Evolutionary conservation across 35 echinoderm and acorn worm species (phyloP).

Genomic region (Anneissia japonica): DNA sequence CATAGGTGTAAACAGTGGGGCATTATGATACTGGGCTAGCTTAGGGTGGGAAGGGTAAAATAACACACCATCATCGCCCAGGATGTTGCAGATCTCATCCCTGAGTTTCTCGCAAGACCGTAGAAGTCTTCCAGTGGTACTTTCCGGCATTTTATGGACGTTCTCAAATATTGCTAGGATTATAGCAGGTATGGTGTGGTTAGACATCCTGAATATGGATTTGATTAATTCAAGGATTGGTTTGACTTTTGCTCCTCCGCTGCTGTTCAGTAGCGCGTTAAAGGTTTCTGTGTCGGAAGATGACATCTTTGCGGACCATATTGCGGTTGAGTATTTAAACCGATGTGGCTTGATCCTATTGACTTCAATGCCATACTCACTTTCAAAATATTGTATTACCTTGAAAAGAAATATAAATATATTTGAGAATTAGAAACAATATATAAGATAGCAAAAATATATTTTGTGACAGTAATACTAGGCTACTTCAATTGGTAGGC

Average conservation of each 20-base stretch:
- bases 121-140: conserved; percentile 29
- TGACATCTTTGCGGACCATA: conserved; percentile 83
- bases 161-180: conserved; percentile 61
- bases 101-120: conserved; percentile 48
- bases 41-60: conserved; percentile 93
- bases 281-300: conserved; percentile 55
- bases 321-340: conserved; percentile 56
- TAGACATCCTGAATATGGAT: conserved; percentile 51
- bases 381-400: conserved; percentile 73
- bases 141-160: conserved; percentile 55
- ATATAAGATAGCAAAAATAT: no score
- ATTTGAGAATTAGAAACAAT: no score
- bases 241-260: conserved; percentile 48
- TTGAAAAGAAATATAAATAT: no score
- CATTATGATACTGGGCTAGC: conserved; percentile 87
- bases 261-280: conserved; percentile 45
- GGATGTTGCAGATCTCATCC: conserved; percentile 49
- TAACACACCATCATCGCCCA: conserved; percentile 77
- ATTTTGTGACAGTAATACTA: no score
- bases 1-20: conserved; percentile 63
- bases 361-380: conserved; percentile 51
- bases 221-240: conserved; percentile 55
- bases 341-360: conserved; percentile 43
- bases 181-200: conserved; percentile 84
- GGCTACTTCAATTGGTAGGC: no score